These are phyloP conservation scores for Oxyruncus cristatus DNA, from an alignment of 2,113 vertebrate genomes.

Conservation along the genomic window DNA sequence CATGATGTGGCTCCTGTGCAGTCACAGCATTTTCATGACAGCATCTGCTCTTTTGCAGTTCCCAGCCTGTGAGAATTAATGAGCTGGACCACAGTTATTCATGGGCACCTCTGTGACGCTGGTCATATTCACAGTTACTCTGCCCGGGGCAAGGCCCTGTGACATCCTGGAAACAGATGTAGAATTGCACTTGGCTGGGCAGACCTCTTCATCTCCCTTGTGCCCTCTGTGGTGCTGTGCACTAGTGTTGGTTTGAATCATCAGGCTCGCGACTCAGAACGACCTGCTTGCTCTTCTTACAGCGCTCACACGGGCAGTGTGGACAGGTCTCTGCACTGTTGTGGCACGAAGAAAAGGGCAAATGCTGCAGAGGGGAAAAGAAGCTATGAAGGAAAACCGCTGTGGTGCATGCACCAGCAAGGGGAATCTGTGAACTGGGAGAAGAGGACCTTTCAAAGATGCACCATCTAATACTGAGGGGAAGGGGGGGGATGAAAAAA, in stretches of 20 bases:
- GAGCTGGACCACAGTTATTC: not conserved
- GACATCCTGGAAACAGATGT: not conserved
- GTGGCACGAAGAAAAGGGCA: not conserved
- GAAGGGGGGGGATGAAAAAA: not conserved
- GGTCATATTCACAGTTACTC: not conserved
- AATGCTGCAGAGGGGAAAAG: not conserved
- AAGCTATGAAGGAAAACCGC: not conserved
- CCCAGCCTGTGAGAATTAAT: not conserved
- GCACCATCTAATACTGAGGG: not conserved
- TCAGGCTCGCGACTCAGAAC: not conserved
- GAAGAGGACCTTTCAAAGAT: not conserved
- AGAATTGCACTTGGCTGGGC: not conserved
- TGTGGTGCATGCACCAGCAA: not conserved
- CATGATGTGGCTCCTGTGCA: not conserved
- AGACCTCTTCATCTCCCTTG: accelerated
- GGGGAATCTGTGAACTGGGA: accelerated
- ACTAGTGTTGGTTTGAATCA: not conserved
- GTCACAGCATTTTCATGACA: not conserved
- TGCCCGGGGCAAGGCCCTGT: not conserved
- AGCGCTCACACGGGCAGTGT: not conserved
- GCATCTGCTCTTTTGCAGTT: not conserved
- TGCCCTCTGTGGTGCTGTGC: not conserved
- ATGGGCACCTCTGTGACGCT: not conserved
- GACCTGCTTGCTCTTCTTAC: not conserved
- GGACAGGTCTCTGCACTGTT: not conserved